Percentiles rank a stretch among this genome's conserved stretches.
These are phyloP conservation scores for Channallabes apus DNA, from an alignment of 2,797 vertebrate species.

Conservation along the genomic window DNA sequence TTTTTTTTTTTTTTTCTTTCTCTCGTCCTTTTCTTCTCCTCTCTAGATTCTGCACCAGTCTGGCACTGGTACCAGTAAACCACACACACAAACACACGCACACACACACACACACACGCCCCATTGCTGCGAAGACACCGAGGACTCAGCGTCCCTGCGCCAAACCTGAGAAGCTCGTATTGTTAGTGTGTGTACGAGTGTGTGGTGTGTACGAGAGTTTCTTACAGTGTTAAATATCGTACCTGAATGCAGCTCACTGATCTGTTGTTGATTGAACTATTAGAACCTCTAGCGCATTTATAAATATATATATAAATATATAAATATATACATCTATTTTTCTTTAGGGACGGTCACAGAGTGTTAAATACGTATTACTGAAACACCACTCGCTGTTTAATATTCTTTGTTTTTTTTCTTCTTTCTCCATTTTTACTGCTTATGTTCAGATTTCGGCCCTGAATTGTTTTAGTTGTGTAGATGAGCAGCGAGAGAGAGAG, in stretches of 20 bases:
- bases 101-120: slow-evolving; percentile 36
- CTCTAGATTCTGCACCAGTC: slow-evolving; percentile 64
- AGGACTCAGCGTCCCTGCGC: slow-evolving; percentile 51
- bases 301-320: slow-evolving; percentile 44
- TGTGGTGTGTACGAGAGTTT: slow-evolving; percentile 50
- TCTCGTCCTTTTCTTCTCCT: not conserved
- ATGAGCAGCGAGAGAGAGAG: slow-evolving; percentile 39
- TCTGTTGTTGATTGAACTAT: slow-evolving; percentile 72
- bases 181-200: slow-evolving; percentile 46
- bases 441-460: slow-evolving; percentile 69
- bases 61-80: slow-evolving; percentile 72
- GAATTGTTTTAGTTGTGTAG: slow-evolving; percentile 56
- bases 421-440: slow-evolving; percentile 63
- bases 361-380: slow-evolving; percentile 75
- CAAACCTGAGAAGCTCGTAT: slow-evolving; percentile 53
- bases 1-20: too few species aligned
- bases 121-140: slow-evolving; percentile 38
- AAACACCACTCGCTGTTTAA: slow-evolving; percentile 66
- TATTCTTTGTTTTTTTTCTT: slow-evolving; percentile 41
- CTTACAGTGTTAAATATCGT: slow-evolving; percentile 76
- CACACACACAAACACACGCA: slow-evolving; percentile 11
- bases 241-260: slow-evolving; percentile 78
- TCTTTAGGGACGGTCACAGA: slow-evolving; percentile 70
- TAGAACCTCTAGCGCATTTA: slow-evolving; percentile 70
- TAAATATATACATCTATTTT: slow-evolving; percentile 50